Base-by-base conservation (phyloP, 2,888 invertebrate genomes). In the Phlogophora meticulosa region DNA sequence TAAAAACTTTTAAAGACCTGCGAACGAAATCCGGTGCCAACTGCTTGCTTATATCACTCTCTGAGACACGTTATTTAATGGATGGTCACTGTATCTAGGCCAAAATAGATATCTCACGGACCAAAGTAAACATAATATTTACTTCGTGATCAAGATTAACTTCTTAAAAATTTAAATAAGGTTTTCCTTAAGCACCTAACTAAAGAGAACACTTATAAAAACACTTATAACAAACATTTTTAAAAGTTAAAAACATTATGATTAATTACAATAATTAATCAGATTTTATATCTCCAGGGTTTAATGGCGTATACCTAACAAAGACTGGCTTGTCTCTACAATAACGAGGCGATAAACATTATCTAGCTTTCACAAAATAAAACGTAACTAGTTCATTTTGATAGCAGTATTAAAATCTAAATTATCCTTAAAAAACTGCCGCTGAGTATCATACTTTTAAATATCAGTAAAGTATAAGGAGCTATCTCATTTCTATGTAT, bases 401-500 rank as follows among this genome's bases (percentile, higher is more conserved):
- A 71, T 62, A 56, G 58, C 69, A 20, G 49, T 53, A 78, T 75
- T 62, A 63, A 68, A 82, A 69, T 61, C 64, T 60, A 69, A 77
- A 72, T 69, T 74, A 77, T 72, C 51, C 28, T 46, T 56, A 60
- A 64, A 68, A 85, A 82, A 82, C 68, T 72, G 74, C 78, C 70
- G 67, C 73, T 71, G 73, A 74, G 71, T 76, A 82, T 77, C 77
- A 82, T 83, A 88, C 84, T 88, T 88, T 87, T 84, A 88, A 87
- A 87, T 84, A 86, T 83, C 80, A 81, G 80, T 83, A 82, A 84
- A 87, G 79, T 77, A 64, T 83, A 68, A 77, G 81, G 80, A 87
- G 86, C 87, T 87, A 87, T 86, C 87, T 88, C 82, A 84, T 87
- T 87, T 82, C 85, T 84, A 85, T 85, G 85, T 83, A 84, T 85